These are phyloP conservation scores for Leucoraja ocellata DNA, from an alignment of 2,797 vertebrate species.

Conservation along the genomic window DNA sequence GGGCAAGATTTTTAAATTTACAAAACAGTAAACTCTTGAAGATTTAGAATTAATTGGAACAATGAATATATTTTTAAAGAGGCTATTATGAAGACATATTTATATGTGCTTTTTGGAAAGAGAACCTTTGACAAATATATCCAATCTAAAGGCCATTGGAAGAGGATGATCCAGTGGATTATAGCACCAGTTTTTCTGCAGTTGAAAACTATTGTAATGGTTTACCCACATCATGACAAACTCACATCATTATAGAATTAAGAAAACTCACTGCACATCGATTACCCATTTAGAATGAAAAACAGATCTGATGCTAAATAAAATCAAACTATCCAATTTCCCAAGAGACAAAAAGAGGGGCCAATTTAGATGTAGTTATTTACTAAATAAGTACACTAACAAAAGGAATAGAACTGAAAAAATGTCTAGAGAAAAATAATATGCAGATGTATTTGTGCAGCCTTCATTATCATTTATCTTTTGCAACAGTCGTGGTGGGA, in stretches of 20 bases:
- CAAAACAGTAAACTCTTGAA: background rate
- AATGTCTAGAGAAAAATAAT: background rate
- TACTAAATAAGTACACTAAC: background rate
- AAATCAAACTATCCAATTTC: background rate
- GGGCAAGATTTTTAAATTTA: background rate
- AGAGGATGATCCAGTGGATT: background rate
- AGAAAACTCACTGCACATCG: background rate
- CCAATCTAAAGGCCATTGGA: background rate
- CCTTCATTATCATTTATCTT: background rate
- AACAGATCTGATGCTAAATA: background rate
- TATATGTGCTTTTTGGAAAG: background rate
- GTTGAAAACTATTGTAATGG: background rate
- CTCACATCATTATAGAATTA: background rate
- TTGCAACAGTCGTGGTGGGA: background rate
- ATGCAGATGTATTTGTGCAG: background rate
- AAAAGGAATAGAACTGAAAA: background rate
- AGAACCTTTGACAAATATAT: background rate
- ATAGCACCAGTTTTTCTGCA: background rate
- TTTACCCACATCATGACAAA: background rate
- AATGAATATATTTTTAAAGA: background rate
- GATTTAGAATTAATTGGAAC: background rate
- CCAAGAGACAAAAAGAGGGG: background rate
- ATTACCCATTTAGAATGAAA: background rate
- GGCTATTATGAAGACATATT: background rate
- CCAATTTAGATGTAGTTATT: background rate